These are phyloP conservation scores for Mormyrus iriodes DNA, from an alignment of 2,113 vertebrate species.

Conservation along the genomic window DNA sequence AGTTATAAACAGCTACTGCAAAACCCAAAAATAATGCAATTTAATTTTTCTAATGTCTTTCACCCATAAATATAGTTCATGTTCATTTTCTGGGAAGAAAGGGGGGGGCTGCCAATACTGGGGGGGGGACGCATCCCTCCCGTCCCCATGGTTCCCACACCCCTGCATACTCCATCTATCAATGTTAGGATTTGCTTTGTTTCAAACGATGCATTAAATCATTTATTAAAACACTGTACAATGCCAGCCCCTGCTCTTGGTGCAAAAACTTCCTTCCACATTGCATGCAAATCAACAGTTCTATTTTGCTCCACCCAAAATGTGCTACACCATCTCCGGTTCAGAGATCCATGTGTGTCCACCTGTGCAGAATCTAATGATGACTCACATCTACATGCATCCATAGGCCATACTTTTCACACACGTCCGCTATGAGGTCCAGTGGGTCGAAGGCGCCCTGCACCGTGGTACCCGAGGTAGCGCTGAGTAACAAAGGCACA, in stretches of 20 bases:
- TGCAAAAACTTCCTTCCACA: not conserved
- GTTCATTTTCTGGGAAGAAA: not conserved
- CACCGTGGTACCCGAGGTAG: constrained; percentile 71
- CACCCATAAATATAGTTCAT: not conserved
- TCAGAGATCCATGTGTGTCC: not conserved
- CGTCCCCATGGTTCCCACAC: not conserved
- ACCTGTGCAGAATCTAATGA: not conserved
- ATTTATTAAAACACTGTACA: not conserved
- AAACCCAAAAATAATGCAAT: not conserved
- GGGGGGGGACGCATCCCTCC: not conserved
- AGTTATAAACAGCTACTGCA: not conserved
- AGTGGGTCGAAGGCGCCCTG: constrained; percentile 71
- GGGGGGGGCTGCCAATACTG: too few relatives aligned
- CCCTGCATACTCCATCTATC: not conserved
- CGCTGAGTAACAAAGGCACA: constrained; percentile 64
- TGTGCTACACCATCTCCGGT: not conserved
- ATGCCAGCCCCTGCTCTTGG: not conserved
- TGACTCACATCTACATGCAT: constrained; percentile 73
- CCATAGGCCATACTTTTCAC: constrained; percentile 64
- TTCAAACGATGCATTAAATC: not conserved
- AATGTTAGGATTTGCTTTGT: not conserved
- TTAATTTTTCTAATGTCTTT: not conserved
- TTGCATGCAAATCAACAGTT: not conserved
- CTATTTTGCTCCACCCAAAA: not conserved
- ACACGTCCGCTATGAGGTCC: constrained; percentile 60